Conservation (phyloP, 2,113 vertebrate species). For the Ardeotis arabs region DNA sequence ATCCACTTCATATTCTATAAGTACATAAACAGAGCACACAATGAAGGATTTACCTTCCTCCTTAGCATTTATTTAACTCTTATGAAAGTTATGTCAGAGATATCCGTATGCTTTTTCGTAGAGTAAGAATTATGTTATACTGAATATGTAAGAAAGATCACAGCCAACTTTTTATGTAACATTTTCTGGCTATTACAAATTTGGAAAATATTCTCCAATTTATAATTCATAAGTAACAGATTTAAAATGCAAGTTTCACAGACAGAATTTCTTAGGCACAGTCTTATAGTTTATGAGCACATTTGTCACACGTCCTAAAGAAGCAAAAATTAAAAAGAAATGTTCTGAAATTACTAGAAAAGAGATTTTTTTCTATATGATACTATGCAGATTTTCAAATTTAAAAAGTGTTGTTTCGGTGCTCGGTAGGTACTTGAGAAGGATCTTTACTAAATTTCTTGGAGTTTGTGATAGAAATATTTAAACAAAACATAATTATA, state of each 20-base stretch:
- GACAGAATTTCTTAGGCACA: not conserved
- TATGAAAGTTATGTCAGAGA: not conserved
- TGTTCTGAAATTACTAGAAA: not conserved
- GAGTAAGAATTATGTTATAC: not conserved
- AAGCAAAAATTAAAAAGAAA: not conserved
- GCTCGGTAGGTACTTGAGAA: not conserved
- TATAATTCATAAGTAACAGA: not conserved
- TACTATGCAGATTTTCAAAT: not conserved
- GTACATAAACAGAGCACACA: not conserved
- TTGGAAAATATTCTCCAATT: not conserved
- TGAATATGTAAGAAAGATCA: not conserved
- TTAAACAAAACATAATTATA: not conserved
- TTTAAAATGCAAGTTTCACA: not conserved
- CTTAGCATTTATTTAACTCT: not conserved
- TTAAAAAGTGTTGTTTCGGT: not conserved
- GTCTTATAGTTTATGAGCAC: not conserved
- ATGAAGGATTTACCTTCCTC: not conserved
- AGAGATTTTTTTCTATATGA: accelerated
- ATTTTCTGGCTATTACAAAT: not conserved
- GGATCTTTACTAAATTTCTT: not conserved
- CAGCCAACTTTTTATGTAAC: not conserved
- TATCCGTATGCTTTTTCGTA: not conserved
- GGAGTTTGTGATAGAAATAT: not conserved
- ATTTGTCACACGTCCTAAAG: not conserved
- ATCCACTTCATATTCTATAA: not conserved